Conservation (phyloP, 23 tunicate species). For the Trididemnum miniatum region DNA sequence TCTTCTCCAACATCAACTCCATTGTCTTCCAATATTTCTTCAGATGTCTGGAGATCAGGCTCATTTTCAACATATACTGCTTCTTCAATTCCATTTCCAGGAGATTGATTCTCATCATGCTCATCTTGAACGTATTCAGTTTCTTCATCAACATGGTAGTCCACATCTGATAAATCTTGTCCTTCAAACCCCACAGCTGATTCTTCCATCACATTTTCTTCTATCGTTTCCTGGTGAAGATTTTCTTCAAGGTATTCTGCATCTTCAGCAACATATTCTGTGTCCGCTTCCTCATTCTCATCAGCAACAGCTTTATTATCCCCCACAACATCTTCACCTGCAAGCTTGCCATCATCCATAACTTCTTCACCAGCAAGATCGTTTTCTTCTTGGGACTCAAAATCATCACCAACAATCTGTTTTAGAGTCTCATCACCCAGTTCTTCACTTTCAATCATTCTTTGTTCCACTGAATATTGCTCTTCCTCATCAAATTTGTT, state of each 20-base stretch:
- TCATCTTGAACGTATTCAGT: background rate
- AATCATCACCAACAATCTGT: background rate
- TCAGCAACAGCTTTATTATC: background rate
- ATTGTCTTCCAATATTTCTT: background rate
- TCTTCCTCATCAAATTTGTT: too few relatives aligned
- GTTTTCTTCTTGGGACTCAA: background rate
- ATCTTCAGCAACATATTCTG: conserved; percentile 2
- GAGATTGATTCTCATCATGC: too few relatives aligned
- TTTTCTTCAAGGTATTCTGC: too few relatives aligned
- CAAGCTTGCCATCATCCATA: background rate
- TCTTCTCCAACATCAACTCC: background rate
- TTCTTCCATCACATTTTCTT: too few relatives aligned
- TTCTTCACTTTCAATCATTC: too few relatives aligned
- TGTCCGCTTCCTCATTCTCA: background rate
- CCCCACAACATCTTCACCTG: background rate
- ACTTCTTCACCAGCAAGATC: background rate
- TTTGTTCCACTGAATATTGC: too few relatives aligned
- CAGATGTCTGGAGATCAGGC: background rate
- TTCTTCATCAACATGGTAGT: background rate
- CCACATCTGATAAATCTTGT: background rate
- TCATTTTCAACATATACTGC: background rate
- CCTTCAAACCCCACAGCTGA: background rate
- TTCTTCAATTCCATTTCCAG: too few relatives aligned
- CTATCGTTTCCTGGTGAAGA: too few relatives aligned
- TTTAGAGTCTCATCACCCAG: too few relatives aligned